These are phyloP conservation scores for Toxonevra muliebris DNA, from an alignment of 2,888 invertebrate genomes.

Conservation along the genomic window DNA sequence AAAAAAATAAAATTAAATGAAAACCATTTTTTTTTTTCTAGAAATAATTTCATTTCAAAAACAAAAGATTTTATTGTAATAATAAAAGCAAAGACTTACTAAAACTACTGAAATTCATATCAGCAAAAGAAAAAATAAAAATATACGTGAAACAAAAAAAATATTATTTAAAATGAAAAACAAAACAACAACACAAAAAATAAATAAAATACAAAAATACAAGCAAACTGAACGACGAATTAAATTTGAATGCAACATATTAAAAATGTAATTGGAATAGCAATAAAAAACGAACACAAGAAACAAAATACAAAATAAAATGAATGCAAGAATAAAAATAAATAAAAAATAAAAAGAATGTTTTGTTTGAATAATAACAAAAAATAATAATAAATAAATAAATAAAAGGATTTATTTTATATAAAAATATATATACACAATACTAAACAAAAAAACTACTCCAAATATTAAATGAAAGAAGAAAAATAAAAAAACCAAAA, in stretches of 20 bases:
- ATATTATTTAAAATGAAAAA: neutral
- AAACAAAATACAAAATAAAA: too few relatives aligned
- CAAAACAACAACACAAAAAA: neutral
- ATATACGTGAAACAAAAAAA: slow-evolving; percentile 13
- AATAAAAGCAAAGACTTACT: slow-evolving; percentile 46
- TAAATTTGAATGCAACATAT: slow-evolving; percentile 7
- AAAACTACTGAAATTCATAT: slow-evolving; percentile 50
- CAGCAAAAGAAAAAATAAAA: slow-evolving; percentile 37
- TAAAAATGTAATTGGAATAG: slow-evolving; percentile 37
- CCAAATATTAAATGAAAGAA: slow-evolving; percentile 5
- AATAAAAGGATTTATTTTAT: slow-evolving; percentile 51
- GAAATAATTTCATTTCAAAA: slow-evolving; percentile 25
- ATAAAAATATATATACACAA: slow-evolving; percentile 54
- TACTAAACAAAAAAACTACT: slow-evolving; percentile 34
- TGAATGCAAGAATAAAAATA: slow-evolving; percentile 7
- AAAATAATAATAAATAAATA: slow-evolving; percentile 15
- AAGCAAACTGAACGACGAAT: neutral
- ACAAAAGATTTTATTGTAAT: slow-evolving; percentile 32
- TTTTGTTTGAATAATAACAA: slow-evolving; percentile 8
- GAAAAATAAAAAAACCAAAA: neutral
- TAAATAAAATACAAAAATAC: too few relatives aligned
- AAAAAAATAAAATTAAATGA: too few relatives aligned
- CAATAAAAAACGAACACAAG: slow-evolving; percentile 39
- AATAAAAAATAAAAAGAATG: slow-evolving; percentile 21
- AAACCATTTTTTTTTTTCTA: too few relatives aligned